These are phyloP conservation scores for Barypeithes pellucidus DNA, from an alignment of 2,888 invertebrate genomes.

Conservation along the genomic window DNA sequence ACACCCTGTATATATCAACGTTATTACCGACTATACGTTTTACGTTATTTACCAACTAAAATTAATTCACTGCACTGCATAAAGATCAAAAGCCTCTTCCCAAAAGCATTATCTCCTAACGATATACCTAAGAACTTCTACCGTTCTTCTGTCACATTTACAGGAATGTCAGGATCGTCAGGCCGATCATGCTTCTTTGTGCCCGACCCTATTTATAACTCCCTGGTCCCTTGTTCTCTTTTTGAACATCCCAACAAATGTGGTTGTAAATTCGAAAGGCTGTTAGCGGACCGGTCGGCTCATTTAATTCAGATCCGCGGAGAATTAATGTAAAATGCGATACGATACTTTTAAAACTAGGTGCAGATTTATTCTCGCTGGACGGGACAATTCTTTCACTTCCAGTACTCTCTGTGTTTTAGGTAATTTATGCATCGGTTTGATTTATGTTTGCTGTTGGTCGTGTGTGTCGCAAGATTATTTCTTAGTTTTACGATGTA, in stretches of 20 bases:
- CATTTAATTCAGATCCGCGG: conserved; percentile 45
- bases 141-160: not conserved
- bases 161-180: not conserved
- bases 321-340: conserved; percentile 22
- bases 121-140: not conserved
- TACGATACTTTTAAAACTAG: conserved; percentile 8
- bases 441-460: not conserved
- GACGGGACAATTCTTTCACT: not conserved
- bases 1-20: no score
- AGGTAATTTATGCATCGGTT: not conserved
- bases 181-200: conserved; percentile 32
- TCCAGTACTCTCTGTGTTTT: not conserved
- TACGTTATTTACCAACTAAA: no score
- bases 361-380: conserved; percentile 17
- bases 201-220: conserved; percentile 43
- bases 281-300: conserved; percentile 37
- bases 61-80: no score
- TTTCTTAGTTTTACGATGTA: not conserved
- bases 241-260: conserved; percentile 17
- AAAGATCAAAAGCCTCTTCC: no score
- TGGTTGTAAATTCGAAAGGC: conserved; percentile 41
- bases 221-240: conserved; percentile 36
- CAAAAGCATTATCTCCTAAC: no score
- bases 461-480: not conserved
- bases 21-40: no score